Evolutionary conservation across 2,113 vertebrate genomes (phyloP).

Genomic region (Tauraco erythrolophus): DNA sequence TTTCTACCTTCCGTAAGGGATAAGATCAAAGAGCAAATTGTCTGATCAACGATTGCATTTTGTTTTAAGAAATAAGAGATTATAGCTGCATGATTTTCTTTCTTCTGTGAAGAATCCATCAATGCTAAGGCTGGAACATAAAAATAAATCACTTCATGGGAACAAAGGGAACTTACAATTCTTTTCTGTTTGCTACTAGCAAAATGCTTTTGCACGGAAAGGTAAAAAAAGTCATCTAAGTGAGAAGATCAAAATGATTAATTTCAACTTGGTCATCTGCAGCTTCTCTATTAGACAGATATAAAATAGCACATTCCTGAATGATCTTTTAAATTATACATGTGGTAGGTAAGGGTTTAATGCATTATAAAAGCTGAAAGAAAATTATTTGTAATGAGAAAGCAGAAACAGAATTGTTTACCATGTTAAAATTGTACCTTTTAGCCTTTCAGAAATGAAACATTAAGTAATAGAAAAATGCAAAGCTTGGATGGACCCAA

Average conservation of each 20-base stretch:
- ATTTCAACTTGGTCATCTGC: not conserved
- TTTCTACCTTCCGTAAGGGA: not conserved
- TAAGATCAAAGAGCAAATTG: constrained; percentile 68
- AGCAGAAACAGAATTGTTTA: constrained; percentile 31
- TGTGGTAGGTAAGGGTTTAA: not conserved
- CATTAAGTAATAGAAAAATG: not conserved
- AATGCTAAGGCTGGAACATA: not conserved
- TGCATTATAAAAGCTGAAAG: not conserved
- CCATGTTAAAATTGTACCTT: not conserved
- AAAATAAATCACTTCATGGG: not conserved
- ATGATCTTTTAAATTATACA: not conserved
- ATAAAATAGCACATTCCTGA: not conserved
- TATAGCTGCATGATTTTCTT: not conserved
- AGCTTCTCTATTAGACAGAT: not conserved
- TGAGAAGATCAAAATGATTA: not conserved
- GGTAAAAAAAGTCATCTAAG: not conserved
- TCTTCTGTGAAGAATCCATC: constrained; percentile 20
- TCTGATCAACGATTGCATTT: constrained; percentile 39
- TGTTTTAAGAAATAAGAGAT: constrained; percentile 48
- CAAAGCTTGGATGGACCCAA: not conserved
- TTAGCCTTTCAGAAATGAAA: constrained; percentile 2
- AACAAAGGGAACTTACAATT: not conserved
- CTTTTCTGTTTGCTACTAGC: not conserved
- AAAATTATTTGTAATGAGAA: not conserved
- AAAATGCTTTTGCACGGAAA: not conserved